A percentile compares a stretch with the other conserved stretches of the same genome.
Evolutionary conservation across 1,140 invertebrate genomes (phyloP).

Genomic region (Zaprionus lachaisei): DNA sequence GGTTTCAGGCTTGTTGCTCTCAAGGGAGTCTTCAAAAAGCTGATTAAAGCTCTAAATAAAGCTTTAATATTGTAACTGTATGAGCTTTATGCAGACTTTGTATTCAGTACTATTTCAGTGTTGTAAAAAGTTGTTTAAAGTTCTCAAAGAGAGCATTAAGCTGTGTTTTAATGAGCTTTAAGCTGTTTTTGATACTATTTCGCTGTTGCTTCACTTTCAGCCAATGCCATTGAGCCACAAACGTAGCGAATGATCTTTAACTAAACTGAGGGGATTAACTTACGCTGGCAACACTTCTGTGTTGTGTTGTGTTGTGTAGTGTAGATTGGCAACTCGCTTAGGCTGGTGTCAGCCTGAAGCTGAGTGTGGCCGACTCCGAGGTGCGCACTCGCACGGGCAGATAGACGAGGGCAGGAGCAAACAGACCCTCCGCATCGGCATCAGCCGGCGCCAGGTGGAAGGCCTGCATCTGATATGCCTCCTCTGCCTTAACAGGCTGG

Average conservation of each 20-base stretch:
- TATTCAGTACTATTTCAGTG: neutral
- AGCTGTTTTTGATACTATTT: neutral
- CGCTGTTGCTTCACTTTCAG: neutral
- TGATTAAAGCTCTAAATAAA: neutral
- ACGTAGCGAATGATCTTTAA: conserved; percentile 28
- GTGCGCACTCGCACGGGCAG: conserved; percentile 94
- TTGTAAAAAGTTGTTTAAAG: neutral
- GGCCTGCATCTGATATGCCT: conserved; percentile 78
- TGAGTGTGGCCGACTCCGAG: conserved; percentile 90
- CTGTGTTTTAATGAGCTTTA: neutral
- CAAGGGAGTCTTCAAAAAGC: neutral
- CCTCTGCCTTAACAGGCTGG: conserved; percentile 60
- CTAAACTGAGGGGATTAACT: conserved; percentile 56
- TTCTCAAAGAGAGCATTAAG: neutral
- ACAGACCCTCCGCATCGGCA: conserved; percentile 74
- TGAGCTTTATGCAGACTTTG: neutral
- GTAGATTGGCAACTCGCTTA: conserved; percentile 83
- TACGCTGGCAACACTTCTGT: conserved; percentile 77
- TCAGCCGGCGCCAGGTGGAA: conserved; percentile 78
- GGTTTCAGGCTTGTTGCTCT: neutral
- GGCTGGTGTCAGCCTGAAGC: conserved; percentile 96
- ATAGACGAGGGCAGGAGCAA: conserved; percentile 95
- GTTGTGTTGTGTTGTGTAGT: conserved; percentile 28
- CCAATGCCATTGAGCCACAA: conserved; percentile 6
- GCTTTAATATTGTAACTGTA: neutral